Evolutionary conservation across 2,797 vertebrate genomes (phyloP), one percentile per base, ranked within the genome.

Genomic region (Nothura maculosa): DNA sequence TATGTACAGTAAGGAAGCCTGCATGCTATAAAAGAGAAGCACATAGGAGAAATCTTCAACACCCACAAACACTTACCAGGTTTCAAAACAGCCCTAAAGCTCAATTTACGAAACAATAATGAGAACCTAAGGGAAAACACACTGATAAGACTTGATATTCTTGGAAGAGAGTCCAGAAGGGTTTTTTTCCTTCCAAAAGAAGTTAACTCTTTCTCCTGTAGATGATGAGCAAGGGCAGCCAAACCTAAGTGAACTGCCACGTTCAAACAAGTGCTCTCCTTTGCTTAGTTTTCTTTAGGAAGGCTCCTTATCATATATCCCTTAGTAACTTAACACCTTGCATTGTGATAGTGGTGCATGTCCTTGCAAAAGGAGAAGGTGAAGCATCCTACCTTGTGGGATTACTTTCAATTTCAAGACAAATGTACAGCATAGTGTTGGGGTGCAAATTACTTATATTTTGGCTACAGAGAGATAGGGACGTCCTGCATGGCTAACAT

Each of bases 281-380:
- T 73, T 57, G 34, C 47, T 73, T 55, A 91, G 62, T 87, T 83
- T 81, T 64, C 32, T 69, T 94, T 30, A 55, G 32, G 66, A 90
- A 90, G 92, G 67, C 47, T 60, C 36, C n/a, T 90, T 89, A 82
- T 77, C 68, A 24, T 50, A 34, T 42, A 94, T 16, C 76, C 77
- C 93, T 85, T 85, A 72, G 73, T 54, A 95, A 93, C 60, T 83
- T 68, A 78, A 89, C 38, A 81, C 62, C 76, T 69, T 85, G 61
- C 32, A 68, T 55, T 85, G 62, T n/a, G 67, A 66, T 87, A 63
- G 57, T 83, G 80, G 87, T 30, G 58, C 58, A 54, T 0, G 2
- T 30, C 81, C 32, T 63, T 69, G 63, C 3, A 72, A 67, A 89
- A 89, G 0, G 1, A 89, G 28, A 78, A 55, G 27, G n/a, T 58